phyloP scores from a whole-genome alignment of 2,797 vertebrate genomes.

The Anguilla marmorata region DNA sequence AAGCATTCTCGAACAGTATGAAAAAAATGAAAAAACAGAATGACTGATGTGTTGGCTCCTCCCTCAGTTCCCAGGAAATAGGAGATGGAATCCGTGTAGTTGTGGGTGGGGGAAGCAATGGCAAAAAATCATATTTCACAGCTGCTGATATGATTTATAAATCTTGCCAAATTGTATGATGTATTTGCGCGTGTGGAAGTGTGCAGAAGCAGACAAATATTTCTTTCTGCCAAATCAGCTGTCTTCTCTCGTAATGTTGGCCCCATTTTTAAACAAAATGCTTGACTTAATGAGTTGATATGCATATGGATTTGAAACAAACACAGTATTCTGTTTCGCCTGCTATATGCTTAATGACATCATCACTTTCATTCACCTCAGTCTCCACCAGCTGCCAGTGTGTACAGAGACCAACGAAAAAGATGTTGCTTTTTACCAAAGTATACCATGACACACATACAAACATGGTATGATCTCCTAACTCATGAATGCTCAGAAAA shows the following conservation, averaged over 20 bases:
- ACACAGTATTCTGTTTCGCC: not conserved
- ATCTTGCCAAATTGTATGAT: conserved; percentile 18
- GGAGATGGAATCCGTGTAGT: not conserved
- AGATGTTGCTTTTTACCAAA: too few relatives aligned
- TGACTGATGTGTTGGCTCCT: too few relatives aligned
- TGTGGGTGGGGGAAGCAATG: not conserved
- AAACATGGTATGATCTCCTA: too few relatives aligned
- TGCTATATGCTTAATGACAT: not conserved
- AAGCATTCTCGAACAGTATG: not conserved
- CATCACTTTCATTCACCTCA: not conserved
- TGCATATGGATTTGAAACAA: too few relatives aligned
- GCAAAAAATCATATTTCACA: conserved; percentile 11
- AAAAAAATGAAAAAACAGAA: not conserved
- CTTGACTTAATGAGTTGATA: too few relatives aligned
- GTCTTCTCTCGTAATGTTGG: not conserved
- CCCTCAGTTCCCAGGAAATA: not conserved
- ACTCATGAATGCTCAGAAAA: too few relatives aligned
- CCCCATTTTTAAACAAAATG: not conserved
- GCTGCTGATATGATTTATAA: conserved; percentile 24
- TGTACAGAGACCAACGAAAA: too few relatives aligned
- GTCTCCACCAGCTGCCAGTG: too few relatives aligned
- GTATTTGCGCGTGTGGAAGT: not conserved
- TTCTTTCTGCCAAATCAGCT: not conserved
- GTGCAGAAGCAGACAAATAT: conserved; percentile 1
- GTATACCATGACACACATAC: too few relatives aligned